Evolutionary conservation across 2,888 invertebrate species (phyloP).

Genomic region (Dicranocentrus wangi): DNA sequence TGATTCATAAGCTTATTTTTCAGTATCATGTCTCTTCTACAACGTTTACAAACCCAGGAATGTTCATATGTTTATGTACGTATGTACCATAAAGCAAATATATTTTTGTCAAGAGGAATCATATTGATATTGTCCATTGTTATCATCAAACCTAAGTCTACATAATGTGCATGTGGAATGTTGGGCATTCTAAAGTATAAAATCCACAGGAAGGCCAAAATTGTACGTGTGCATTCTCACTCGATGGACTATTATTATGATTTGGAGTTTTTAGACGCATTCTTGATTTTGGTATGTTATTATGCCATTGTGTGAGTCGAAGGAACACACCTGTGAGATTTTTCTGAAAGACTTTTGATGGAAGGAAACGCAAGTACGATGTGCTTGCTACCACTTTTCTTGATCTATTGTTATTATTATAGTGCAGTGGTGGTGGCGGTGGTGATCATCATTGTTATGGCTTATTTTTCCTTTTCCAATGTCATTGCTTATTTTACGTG

Average conservation of each 20-base stretch:
- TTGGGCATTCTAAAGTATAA: conserved; percentile 15
- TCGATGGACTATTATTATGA: not conserved
- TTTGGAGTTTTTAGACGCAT: conserved; percentile 7
- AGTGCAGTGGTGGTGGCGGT: no score
- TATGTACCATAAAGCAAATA: not conserved
- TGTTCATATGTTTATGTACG: not conserved
- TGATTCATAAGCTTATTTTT: conserved; percentile 57
- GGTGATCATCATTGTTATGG: conserved; percentile 47
- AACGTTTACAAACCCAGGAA: no score
- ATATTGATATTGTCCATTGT: conserved; percentile 5
- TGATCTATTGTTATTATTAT: conserved; percentile 36
- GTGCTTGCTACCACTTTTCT: conserved; percentile 37
- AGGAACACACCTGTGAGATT: conserved; percentile 58
- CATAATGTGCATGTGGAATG: conserved; percentile 46
- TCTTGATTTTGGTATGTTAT: conserved; percentile 18
- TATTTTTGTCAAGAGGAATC: no score
- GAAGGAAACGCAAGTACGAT: conserved; percentile 17
- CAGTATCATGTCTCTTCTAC: not conserved
- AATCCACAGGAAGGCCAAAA: conserved; percentile 20
- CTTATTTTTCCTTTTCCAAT: conserved; percentile 33
- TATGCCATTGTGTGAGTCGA: conserved; percentile 9
- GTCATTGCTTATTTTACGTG: conserved; percentile 45
- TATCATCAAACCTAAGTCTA: conserved; percentile 6
- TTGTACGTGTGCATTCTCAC: not conserved
- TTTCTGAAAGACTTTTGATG: conserved; percentile 8